A percentile compares a stretch with the other conserved stretches of the same genome.
Evolutionary conservation across 2,888 invertebrate species (phyloP).

Genomic region (Lagria hirta): DNA sequence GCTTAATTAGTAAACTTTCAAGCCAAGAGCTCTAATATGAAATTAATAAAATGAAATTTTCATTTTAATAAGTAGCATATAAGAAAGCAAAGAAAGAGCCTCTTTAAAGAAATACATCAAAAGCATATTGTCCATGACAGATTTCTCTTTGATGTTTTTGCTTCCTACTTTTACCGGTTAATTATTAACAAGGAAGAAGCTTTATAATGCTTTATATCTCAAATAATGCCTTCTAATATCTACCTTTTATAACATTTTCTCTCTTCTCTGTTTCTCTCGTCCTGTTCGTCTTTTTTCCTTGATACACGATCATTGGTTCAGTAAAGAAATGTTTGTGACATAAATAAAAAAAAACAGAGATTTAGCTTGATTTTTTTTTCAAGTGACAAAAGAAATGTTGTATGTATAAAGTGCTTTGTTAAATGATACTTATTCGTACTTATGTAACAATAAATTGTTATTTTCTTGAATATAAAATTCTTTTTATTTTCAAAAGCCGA

Average conservation of each 20-base stretch:
- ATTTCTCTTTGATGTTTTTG: slow-evolving; percentile 51
- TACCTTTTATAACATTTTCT: slow-evolving; percentile 34
- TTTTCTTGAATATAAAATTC: no score
- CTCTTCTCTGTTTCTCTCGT: slow-evolving; percentile 17
- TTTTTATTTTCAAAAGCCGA: no score
- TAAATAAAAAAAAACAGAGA: slow-evolving; percentile 22
- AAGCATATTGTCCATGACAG: slow-evolving; percentile 52
- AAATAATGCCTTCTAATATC: slow-evolving; percentile 43
- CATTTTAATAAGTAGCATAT: slow-evolving; percentile 35
- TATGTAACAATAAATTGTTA: no score
- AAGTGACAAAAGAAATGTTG: no score
- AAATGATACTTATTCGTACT: no score
- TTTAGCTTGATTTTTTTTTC: slow-evolving; percentile 29
- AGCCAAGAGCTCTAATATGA: slow-evolving; percentile 33
- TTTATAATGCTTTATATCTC: slow-evolving; percentile 45
- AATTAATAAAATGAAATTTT: slow-evolving; percentile 43
- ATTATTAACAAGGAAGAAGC: slow-evolving; percentile 53
- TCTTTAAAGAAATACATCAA: slow-evolving; percentile 46
- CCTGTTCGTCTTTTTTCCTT: slow-evolving; percentile 11
- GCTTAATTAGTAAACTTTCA: slow-evolving; percentile 38
- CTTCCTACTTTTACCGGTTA: slow-evolving; percentile 51
- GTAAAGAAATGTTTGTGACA: slow-evolving; percentile 31
- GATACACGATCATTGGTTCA: slow-evolving; percentile 9
- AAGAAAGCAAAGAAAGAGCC: slow-evolving; percentile 28
- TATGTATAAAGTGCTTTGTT: no score